These are phyloP conservation scores for Noturus placidus DNA, from an alignment of 2,113 vertebrate species.

Conservation along the genomic window DNA sequence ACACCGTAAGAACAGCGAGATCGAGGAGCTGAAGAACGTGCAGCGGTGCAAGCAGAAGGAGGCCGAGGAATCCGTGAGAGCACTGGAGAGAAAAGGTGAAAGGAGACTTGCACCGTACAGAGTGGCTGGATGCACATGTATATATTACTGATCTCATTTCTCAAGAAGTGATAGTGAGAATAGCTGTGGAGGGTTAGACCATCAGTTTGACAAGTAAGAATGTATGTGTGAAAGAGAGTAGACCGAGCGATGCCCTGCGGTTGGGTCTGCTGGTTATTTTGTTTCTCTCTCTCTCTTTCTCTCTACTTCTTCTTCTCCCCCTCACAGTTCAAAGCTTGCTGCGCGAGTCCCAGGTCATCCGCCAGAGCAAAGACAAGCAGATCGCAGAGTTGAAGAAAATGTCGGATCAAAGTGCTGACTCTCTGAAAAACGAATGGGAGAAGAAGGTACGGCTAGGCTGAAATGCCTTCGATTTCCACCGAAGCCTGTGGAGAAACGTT, in stretches of 20 bases:
- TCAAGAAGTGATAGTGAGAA: conserved; percentile 31
- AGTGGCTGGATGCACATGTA: background rate
- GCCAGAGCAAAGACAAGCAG: conserved; percentile 90
- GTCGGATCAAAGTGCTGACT: conserved; percentile 84
- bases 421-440: conserved; percentile 89
- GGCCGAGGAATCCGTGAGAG: conserved; percentile 80
- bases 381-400: conserved; percentile 90
- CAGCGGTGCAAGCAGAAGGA: conserved; percentile 83
- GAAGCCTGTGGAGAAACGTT: background rate
- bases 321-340: conserved; percentile 87
- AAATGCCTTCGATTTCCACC: conserved; percentile 44
- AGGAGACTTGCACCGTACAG: conserved; percentile 7
- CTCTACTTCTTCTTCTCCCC: conserved; percentile 51
- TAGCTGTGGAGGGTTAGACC: background rate
- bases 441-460: conserved; percentile 82
- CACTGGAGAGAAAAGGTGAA: conserved; percentile 93
- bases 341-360: conserved; percentile 86
- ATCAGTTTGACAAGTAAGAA: background rate
- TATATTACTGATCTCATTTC: background rate
- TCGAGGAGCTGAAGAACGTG: conserved; percentile 82
- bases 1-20: conserved; percentile 90
- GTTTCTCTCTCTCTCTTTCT: conserved; percentile 39
- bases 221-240: background rate
- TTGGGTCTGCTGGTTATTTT: conserved; percentile 23
- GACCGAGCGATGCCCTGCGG: conserved; percentile 24